Base-by-base conservation (phyloP, 2,888 invertebrate genomes). In the Ceramica pisi region DNA sequence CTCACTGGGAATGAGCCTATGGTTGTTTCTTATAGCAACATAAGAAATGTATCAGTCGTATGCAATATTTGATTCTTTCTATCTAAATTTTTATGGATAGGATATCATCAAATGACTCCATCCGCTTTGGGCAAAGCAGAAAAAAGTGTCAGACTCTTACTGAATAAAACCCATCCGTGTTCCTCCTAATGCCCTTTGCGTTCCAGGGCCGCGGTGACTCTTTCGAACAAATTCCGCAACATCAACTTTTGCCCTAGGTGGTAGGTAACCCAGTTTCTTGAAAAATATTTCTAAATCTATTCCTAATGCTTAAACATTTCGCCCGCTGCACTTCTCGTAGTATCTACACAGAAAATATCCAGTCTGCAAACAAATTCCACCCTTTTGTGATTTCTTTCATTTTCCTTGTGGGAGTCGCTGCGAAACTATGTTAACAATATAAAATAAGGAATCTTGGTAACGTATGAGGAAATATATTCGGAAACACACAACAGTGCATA, bases 401-500 rank as follows among this genome's bases (percentile, higher is more conserved):
- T 73, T 71, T 76, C 63, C 56, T 61, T 64, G 51, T 41, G 65
- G 67, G 53, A 56, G 56, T 64, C 60, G 48, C 55, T 57, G 2
- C 46, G 46, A 71, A 71, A 75, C 67, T 59, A 70, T 71, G 56
- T 77, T 55, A 65, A 71, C 81, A 68, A 77, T 77, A 66, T 77
- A 66, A 71, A 81, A 80, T 77, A 77, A 81, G 51, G 57, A 69
- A 76, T 63, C 14, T 60, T 65, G 67, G 55, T 75, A 75, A 73
- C 62, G 67, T 72, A 74, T 66, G 63, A 73, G 72, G 74, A 74
- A 81, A 75, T 75, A 65, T 80, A 79, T 81, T 76, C 61, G 56
- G 56, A 60, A 74, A 60, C 50, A 66, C 67, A 67, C 64, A 59
- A 60, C 61, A 75, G 48, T 75, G 55, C 75, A 68, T 75, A 78